These are phyloP conservation scores for Coremacera marginata DNA, from an alignment of 2,888 invertebrate species.

Conservation along the genomic window DNA sequence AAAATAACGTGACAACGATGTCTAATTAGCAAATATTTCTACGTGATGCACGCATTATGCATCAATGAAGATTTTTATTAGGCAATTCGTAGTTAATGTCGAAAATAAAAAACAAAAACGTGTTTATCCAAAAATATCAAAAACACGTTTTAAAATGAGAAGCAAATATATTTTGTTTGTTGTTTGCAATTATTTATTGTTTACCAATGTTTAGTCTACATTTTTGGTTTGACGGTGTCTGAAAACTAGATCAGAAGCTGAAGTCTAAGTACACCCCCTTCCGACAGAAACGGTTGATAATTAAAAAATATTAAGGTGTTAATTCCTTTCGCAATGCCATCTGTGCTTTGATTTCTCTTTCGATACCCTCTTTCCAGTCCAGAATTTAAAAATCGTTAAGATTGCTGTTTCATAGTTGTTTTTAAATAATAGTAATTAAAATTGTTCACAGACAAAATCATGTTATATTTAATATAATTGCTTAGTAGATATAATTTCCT, in stretches of 20 bases:
- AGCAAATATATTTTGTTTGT: neutral
- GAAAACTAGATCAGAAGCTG: neutral
- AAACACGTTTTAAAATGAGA: neutral
- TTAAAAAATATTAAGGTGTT: too few species aligned
- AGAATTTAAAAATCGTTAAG: too few species aligned
- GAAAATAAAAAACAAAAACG: neutral
- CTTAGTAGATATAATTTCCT: too few species aligned
- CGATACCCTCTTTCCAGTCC: too few species aligned
- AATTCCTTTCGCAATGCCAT: too few species aligned
- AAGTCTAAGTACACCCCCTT: too few species aligned
- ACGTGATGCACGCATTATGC: constrained; percentile 2
- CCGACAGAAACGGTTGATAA: too few species aligned
- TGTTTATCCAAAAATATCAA: neutral
- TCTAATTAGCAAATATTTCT: constrained; percentile 25
- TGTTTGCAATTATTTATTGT: neutral
- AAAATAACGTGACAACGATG: constrained; percentile 43
- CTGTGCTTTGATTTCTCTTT: too few species aligned
- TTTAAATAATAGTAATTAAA: too few species aligned
- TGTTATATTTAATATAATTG: too few species aligned
- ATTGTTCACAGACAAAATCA: too few species aligned
- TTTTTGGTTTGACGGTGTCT: neutral
- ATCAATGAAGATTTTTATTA: neutral
- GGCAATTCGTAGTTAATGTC: neutral
- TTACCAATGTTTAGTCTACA: neutral
- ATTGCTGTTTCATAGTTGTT: too few species aligned